Evolutionary conservation across 1,140 invertebrate species (phyloP).

Genomic region (Brachionus calyciflorus): DNA sequence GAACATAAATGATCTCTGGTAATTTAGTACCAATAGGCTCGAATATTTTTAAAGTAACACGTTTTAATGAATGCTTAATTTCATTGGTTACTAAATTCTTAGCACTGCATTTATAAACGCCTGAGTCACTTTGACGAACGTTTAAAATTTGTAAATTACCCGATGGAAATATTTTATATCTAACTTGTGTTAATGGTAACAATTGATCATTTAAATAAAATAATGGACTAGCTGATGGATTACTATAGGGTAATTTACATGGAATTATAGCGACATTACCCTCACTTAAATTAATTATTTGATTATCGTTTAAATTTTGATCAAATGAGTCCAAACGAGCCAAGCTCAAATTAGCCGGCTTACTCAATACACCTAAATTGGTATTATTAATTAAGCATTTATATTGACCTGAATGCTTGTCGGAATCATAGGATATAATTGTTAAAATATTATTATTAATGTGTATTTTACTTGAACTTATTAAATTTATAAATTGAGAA

Average conservation of each 20-base stretch:
- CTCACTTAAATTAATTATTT: slow-evolving; percentile 28
- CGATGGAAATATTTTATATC: slow-evolving; percentile 51
- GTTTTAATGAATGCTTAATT: slow-evolving; percentile 46
- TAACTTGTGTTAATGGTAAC: slow-evolving; percentile 54
- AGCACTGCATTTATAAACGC: slow-evolving; percentile 51
- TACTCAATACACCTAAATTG: not conserved
- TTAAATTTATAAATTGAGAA: not conserved
- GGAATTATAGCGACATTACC: slow-evolving; percentile 71
- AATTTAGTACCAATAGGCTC: not conserved
- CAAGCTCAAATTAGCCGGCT: slow-evolving; percentile 7
- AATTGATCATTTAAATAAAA: slow-evolving; percentile 27
- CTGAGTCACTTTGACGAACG: slow-evolving; percentile 49
- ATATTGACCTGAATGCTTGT: not conserved
- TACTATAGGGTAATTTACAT: slow-evolving; percentile 69
- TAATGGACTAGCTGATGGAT: slow-evolving; percentile 65
- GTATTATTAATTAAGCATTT: slow-evolving; percentile 2
- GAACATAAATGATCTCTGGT: not conserved
- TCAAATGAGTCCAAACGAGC: slow-evolving; percentile 9
- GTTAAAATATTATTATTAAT: not conserved
- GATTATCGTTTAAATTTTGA: not conserved
- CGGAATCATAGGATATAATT: not conserved
- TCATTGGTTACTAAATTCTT: slow-evolving; percentile 50
- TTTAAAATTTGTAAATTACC: slow-evolving; percentile 52
- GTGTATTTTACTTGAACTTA: not conserved
- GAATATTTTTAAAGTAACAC: slow-evolving; percentile 52